These are phyloP conservation scores for Oxyteleia sp. DNA, from an alignment of 2,888 invertebrate genomes.

Conservation along the genomic window DNA sequence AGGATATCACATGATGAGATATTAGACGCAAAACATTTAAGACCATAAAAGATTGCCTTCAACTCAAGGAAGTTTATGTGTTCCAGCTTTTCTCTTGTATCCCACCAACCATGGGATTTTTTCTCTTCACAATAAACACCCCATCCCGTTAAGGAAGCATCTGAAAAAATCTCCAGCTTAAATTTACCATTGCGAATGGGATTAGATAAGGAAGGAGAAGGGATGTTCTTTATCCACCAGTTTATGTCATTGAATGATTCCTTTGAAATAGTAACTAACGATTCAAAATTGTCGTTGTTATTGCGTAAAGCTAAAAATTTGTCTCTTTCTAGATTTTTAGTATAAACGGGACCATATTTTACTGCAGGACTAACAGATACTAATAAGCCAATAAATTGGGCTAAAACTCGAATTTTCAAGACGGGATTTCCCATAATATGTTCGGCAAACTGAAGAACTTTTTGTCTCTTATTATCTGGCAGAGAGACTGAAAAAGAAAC, in stretches of 20 bases:
- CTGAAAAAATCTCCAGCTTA: no score
- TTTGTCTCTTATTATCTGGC: background rate
- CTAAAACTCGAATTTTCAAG: background rate
- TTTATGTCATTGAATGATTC: no score
- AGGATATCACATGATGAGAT: constrained; percentile 13
- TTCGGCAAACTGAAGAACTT: background rate
- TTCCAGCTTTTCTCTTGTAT: background rate
- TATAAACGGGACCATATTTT: background rate
- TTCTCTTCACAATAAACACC: background rate
- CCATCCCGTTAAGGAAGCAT: constrained; percentile 38
- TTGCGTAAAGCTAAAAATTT: no score
- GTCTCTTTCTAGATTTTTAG: no score
- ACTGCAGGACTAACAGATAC: background rate
- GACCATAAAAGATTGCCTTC: no score
- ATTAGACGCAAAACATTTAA: constrained; percentile 21
- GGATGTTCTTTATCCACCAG: no score
- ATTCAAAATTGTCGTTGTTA: background rate
- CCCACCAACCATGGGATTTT: constrained; percentile 35
- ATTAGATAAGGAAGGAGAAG: no score
- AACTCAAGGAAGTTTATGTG: no score
- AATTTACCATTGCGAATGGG: no score
- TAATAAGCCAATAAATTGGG: background rate
- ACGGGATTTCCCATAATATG: no score
- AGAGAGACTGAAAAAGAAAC: background rate
- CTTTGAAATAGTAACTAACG: no score